Conservation (phyloP, 2,888 invertebrate genomes). For the Drosophila pseudotalamancana region DNA sequence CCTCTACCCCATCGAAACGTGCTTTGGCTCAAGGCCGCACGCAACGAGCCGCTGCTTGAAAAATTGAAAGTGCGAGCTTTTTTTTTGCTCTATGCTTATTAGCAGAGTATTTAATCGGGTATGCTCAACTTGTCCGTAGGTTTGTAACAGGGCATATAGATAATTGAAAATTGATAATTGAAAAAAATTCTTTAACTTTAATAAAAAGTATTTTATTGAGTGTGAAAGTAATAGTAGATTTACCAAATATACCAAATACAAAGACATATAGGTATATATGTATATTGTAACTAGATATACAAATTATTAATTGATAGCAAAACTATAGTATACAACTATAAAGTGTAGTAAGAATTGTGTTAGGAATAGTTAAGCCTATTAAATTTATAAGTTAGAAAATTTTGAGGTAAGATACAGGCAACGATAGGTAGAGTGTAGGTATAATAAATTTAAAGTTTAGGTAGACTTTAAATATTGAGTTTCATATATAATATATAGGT, state of each 20-base stretch:
- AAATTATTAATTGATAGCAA: neutral
- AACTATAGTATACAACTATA: no score
- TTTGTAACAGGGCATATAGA: neutral
- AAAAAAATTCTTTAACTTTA: no score
- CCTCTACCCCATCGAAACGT: neutral
- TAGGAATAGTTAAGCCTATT: no score
- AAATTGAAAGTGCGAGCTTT: conserved; percentile 48
- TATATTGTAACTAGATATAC: neutral
- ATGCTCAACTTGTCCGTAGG: neutral
- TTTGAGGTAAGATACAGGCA: no score
- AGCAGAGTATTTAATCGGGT: neutral
- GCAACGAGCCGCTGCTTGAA: conserved; percentile 29
- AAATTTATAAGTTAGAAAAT: no score
- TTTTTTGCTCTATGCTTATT: neutral
- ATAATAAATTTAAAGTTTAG: neutral
- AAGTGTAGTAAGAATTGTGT: no score
- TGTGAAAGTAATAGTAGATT: no score
- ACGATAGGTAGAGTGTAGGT: no score
- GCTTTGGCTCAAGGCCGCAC: conserved; percentile 38
- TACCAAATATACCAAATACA: no score
- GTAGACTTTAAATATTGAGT: no score
- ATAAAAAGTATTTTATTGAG: no score
- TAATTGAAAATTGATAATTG: neutral
- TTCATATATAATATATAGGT: no score
- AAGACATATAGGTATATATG: neutral